Percentiles rank a stretch among this genome's conserved stretches.
phyloP scores from a whole-genome alignment of 2,888 invertebrate genomes.

The Aphelenchoides bicaudatus region DNA sequence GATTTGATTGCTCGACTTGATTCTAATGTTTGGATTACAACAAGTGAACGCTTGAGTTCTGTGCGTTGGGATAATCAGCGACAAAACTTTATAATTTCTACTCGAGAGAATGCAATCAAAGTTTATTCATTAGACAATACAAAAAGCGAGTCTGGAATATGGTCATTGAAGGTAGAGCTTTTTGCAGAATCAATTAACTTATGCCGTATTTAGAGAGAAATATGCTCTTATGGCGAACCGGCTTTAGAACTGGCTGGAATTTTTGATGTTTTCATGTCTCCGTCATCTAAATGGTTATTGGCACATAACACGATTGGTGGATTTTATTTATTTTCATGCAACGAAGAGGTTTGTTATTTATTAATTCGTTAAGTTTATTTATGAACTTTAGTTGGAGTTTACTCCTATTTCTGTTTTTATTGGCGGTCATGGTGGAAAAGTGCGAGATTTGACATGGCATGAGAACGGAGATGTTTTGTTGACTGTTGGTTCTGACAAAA shows the following conservation, averaged over 20 bases:
- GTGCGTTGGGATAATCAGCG: conserved; percentile 9
- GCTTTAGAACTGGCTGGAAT: conserved; percentile 13
- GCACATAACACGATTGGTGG: conserved; percentile 19
- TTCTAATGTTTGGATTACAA: conserved; percentile 5
- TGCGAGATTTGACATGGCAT: conserved; percentile 7
- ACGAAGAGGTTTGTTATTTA: background rate
- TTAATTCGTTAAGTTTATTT: background rate
- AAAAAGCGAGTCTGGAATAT: background rate
- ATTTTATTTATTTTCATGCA: conserved; percentile 10
- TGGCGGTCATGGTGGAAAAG: conserved; percentile 16
- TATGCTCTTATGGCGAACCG: conserved; percentile 17
- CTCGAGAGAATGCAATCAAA: conserved; percentile 15
- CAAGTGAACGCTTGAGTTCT: conserved; percentile 13
- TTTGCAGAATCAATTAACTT: too few species aligned
- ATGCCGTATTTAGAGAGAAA: background rate
- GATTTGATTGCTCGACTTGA: conserved; percentile 1
- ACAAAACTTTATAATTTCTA: conserved; percentile 9
- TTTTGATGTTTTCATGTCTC: conserved; percentile 15
- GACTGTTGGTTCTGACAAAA: conserved; percentile 16
- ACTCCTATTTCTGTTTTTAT: conserved; percentile 9
- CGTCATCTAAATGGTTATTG: conserved; percentile 10
- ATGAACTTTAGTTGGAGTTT: conserved; percentile 8
- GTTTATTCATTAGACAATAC: background rate
- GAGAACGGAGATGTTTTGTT: conserved; percentile 5
- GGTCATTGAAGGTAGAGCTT: conserved; percentile 6